Base-by-base conservation (phyloP, 1,140 invertebrate species). In the Copidosoma floridanum region DNA sequence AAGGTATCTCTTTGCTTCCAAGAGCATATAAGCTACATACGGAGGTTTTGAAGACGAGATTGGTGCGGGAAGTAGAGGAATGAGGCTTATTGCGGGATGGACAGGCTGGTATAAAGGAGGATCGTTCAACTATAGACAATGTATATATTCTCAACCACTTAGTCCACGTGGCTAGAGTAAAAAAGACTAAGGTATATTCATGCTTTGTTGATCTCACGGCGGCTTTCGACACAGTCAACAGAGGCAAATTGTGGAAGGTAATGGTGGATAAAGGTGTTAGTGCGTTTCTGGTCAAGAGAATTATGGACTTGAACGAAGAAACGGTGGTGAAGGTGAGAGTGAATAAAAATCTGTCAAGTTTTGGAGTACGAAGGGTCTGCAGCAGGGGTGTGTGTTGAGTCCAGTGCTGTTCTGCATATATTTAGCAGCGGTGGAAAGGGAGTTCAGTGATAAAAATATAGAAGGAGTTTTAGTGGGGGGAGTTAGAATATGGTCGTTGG, bases 331-430 rank as follows among this genome's bases (percentile, higher is more conserved):
- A 32, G 24, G 38, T 60, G 12, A 60, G 24, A 41, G 24, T 48
- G 3, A 24, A 40, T 8, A 27, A 18, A 21, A 14, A 3, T 24
- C 23, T 7, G 43, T 32, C 11, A 27, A 24, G 4, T 46, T 61
- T 26, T 48, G 46, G 57, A 61, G 32, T 1, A 37, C 1, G n/a
- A 63, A 53, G 29, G 61, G 57, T 32, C 38, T 66, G 3, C 61
- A 43, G 23, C 57, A 68, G 38, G 64, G 57, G 14, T 68, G 61
- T 21, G 50, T 46, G 10, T 23, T 65, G 24, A 64, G 57, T 20
- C 51, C 53, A 4, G n/a, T 35, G 10, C 11, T 68, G 12, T 67
- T 67, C 26, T 65, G 54, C 35, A 11, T 68, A 11, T 61, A 64
- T 20, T 32, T 62, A 4, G 56, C 53, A 10, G 63, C 57, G 18